Conservation (phyloP, 2,797 vertebrate genomes). For the Cyclopterus lumpus region DNA sequence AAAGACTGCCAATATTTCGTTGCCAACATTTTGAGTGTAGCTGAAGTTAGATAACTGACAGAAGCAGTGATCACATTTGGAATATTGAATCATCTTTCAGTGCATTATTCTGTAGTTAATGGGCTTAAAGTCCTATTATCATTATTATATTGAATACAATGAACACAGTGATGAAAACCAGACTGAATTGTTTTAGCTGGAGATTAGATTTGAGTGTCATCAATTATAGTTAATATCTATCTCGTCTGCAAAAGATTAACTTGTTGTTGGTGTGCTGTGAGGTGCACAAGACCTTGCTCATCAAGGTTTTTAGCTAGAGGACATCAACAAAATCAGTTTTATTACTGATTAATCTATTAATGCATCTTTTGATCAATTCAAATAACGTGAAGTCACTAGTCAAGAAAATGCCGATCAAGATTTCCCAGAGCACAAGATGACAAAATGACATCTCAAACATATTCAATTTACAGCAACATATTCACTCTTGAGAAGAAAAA, state of each 20-base stretch:
- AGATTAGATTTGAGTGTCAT: neutral
- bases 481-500: neutral
- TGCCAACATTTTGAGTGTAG: constrained; percentile 1
- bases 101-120: constrained; percentile 16
- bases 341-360: neutral
- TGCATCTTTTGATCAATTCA: neutral
- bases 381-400: neutral
- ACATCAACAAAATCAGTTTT: neutral
- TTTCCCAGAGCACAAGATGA: too few relatives aligned
- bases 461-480: neutral
- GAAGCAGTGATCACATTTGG: neutral
- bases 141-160: constrained; percentile 8
- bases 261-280: neutral
- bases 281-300: neutral
- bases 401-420: neutral
- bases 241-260: neutral
- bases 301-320: neutral
- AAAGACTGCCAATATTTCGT: neutral
- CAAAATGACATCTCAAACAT: neutral
- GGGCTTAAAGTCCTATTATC: neutral
- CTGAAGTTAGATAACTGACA: neutral
- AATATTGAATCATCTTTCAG: constrained; percentile 24
- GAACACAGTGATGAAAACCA: neutral
- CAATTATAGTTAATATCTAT: constrained; percentile 2
- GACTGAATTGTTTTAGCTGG: neutral